Conservation (phyloP, 92 coral and sea anemone species). For the Siderastrea siderea region DNA sequence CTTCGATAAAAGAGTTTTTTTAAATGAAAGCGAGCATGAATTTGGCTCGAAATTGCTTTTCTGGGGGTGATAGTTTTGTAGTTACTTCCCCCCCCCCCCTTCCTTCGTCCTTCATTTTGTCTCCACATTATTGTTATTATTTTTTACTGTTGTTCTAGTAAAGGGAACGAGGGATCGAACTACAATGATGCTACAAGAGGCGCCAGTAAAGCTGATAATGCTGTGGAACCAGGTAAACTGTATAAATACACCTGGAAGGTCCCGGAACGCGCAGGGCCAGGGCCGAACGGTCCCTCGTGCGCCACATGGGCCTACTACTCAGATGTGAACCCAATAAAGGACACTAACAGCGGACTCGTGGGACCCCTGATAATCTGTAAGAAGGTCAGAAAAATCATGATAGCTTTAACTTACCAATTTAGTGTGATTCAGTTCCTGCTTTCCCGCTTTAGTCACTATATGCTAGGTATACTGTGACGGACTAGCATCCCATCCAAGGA, state of each 20-base stretch:
- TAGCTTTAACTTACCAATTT: no score
- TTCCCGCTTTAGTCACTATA: no score
- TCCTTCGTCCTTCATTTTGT: not conserved
- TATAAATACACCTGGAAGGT: conserved; percentile 91
- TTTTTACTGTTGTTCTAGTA: conserved; percentile 32
- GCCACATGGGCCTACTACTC: conserved; percentile 92
- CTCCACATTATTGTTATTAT: not conserved
- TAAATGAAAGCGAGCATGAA: no score
- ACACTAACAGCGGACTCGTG: conserved; percentile 89
- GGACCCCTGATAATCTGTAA: conserved; percentile 90
- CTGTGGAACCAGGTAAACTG: conserved; percentile 57
- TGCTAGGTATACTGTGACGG: no score
- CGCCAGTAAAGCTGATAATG: conserved; percentile 56
- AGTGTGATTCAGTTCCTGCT: no score
- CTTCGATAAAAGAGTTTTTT: not conserved
- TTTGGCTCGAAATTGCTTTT: no score
- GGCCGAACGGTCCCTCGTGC: conserved; percentile 71
- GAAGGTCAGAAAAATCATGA: conserved; percentile 55
- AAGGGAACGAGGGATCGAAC: conserved; percentile 87
- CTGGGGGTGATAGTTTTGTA: no score
- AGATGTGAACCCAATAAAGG: conserved; percentile 88
- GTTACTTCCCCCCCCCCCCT: not conserved
- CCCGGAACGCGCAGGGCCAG: conserved; percentile 93
- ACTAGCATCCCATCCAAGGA: no score
- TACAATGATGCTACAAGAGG: conserved; percentile 76